Evolutionary conservation across 2,888 invertebrate genomes (phyloP), one percentile per base, ranked within the genome.

Genomic region (Zootermopsis nevadensis): DNA sequence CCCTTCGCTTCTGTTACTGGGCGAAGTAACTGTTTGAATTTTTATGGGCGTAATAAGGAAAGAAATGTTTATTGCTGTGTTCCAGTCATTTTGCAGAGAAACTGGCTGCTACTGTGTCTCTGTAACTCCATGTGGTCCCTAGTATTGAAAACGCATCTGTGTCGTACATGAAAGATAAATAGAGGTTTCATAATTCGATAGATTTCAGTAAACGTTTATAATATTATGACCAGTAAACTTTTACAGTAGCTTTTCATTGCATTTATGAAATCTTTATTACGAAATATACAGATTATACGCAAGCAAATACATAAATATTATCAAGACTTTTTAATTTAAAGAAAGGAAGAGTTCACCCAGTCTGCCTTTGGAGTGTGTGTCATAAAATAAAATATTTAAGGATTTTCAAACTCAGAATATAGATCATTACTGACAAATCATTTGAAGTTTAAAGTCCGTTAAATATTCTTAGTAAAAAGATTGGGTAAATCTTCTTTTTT

Each of bases 271-370:
- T 38, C 38, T 74, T 74, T 74, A 38, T 74, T n/a, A n/a, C 74
- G 24, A 74, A 69, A 27, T 74, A 38, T 74, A n/a, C n/a, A n/a
- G 35, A 38, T 74, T n/a, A 74, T 33, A 31, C 19, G 10, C 22
- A 69, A 33, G 24, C 69, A 69, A 69, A 69, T 33, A 69, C 74
- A 74, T 74, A 42, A 42, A 38, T 74, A 74, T 74, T 35, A 38
- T 22, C 22, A 38, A 42, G 38, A 74, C n/a, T 74, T 42, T 74
- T 7, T 6, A 10, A n/a, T 0, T 60, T 60, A 7, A 27, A 8
- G 12, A 27, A 60, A 60, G n/a, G 27, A 60, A 60, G 2, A 60
- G 27, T 27, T 27, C n/a, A 27, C 6, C 1, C n/a, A 10, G 6
- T 1, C 2, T 60, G 60, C n/a, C 6, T 27, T 27, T 60, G 27